Base-by-base conservation (phyloP, 2,797 vertebrate genomes). In the Acrocephalus scirpaceus region DNA sequence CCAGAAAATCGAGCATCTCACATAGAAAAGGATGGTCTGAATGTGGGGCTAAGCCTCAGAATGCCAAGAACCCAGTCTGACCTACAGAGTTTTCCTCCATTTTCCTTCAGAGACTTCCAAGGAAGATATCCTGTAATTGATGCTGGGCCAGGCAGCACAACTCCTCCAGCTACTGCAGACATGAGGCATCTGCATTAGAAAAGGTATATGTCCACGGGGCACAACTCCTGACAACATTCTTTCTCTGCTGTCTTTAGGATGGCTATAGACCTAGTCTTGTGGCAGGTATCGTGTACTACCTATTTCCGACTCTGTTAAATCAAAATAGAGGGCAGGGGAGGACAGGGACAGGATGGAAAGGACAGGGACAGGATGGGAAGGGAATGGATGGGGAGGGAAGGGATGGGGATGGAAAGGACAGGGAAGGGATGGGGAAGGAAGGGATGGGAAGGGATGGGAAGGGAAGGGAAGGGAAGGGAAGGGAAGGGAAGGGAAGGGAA, bases 391-490 rank as follows among this genome's bases (percentile, higher is more conserved):
- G 51, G 27, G 29, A 19, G 9, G 16, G 26, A 36, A 14, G 7
- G 20, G 13, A 25, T 11, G 48, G 3, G 9, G 15, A 22, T 4
- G 7, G 9, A 16, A 11, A 5, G 4, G 8, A 47, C 7, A 19
- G 9, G 16, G 26, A 36, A 14, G 7, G 20, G 13, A 25, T 11
- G 48, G 3, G 25, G 7, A 14, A 32, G 23, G 16, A 40, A 40
- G 47, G 4, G 12, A 21, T 16, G 5, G 7, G 8, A 15, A 15
- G 7, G 4, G 8, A 47, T 10, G 8, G 9, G 9, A 20, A 15
- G 7, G 7, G 12, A 42, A 20, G 15, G 4, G 11, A 7, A 27
- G 11, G 8, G 1, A 48, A 26, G 13, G 7, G 7, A 36, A 27
- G 13, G 9, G 17, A n/a, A 18, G 16, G 4, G 10, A 21, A 22